A percentile compares a stretch with the other conserved stretches of the same genome.
Conservation (phyloP, 35 echinoderm and acorn worm species). For the Heliocidaris erythrogramma region DNA sequence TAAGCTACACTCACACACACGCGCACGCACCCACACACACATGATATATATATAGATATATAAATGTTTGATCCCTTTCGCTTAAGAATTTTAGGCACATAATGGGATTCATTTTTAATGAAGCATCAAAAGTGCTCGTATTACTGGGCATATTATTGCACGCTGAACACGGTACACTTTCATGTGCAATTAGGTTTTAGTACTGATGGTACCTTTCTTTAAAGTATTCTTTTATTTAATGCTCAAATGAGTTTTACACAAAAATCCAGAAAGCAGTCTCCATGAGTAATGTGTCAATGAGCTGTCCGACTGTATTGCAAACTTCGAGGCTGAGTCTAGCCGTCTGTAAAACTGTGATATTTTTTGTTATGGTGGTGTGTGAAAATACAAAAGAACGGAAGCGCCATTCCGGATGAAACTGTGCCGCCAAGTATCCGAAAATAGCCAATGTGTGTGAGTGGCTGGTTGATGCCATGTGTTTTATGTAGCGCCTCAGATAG, state of each 20-base stretch:
- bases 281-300: not conserved
- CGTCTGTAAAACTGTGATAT: not conserved
- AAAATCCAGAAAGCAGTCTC: not conserved
- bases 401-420: not conserved
- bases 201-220: not conserved
- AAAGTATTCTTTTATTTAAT: not conserved
- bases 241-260: not conserved
- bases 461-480: not conserved
- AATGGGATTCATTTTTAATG: too few species aligned
- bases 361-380: not conserved
- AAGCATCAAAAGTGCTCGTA: too few species aligned
- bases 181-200: not conserved
- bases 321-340: not conserved
- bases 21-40: too few species aligned
- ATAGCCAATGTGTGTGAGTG: not conserved
- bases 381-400: conserved; percentile 1
- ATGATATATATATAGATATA: too few species aligned
- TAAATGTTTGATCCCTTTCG: too few species aligned
- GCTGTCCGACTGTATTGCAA: not conserved
- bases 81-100: too few species aligned
- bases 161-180: not conserved
- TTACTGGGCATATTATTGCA: not conserved
- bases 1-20: too few species aligned
- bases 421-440: not conserved
- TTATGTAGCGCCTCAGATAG: not conserved